A percentile compares a stretch with the other conserved stretches of the same genome.
Evolutionary conservation across 2,113 vertebrate genomes (phyloP).

Genomic region (Zosterops japonicus): DNA sequence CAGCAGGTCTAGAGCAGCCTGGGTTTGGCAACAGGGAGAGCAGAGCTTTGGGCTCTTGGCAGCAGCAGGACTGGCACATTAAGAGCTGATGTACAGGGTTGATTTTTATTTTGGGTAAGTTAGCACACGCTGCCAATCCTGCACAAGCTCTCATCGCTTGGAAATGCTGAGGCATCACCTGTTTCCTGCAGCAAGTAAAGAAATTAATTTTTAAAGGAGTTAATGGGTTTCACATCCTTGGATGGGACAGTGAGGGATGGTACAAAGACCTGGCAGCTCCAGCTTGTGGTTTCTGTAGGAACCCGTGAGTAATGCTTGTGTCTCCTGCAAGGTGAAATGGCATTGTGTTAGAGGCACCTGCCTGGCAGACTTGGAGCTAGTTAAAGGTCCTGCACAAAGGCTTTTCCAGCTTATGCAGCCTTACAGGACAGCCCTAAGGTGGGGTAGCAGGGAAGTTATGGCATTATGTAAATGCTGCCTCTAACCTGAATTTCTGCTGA

Average conservation of each 20-base stretch:
- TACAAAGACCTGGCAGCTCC: neutral
- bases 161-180: neutral
- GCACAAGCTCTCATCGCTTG: rapidly evolving
- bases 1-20: neutral
- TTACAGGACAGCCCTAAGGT: neutral
- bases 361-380: neutral
- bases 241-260: neutral
- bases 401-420: neutral
- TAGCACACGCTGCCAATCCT: rapidly evolving
- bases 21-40: neutral
- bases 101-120: neutral
- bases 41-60: neutral
- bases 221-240: neutral
- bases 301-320: neutral
- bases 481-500: neutral
- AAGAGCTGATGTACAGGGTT: neutral
- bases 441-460: neutral
- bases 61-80: neutral
- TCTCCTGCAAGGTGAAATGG: neutral
- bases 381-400: neutral
- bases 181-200: neutral
- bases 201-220: neutral
- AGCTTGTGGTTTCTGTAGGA: neutral
- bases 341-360: neutral
- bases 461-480: neutral